Percentiles rank a stretch among this genome's conserved stretches.
Evolutionary conservation across 92 coral and sea anemone genomes (phyloP).

Genomic region (Isaurus tuberculatus): DNA sequence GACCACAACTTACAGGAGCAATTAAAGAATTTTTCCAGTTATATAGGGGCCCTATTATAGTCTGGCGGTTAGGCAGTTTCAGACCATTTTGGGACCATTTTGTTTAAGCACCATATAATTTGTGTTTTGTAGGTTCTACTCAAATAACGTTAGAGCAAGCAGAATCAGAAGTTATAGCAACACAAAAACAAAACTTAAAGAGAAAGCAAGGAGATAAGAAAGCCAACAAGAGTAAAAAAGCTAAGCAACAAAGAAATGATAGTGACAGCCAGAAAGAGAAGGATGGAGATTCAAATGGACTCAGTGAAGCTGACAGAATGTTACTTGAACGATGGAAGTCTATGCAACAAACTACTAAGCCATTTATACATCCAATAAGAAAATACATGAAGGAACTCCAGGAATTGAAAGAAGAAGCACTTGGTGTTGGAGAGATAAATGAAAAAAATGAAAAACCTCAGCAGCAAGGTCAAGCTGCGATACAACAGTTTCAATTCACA

Average conservation of each 20-base stretch:
- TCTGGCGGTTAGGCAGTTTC: too few relatives aligned
- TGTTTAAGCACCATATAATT: not conserved
- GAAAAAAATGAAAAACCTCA: slow-evolving; percentile 10
- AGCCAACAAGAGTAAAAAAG: slow-evolving; percentile 68
- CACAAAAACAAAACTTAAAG: slow-evolving; percentile 76
- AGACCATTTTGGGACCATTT: too few relatives aligned
- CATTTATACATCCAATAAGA: slow-evolving; percentile 96
- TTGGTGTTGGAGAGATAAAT: slow-evolving; percentile 9
- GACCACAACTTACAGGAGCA: too few relatives aligned
- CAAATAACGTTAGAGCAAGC: slow-evolving; percentile 21
- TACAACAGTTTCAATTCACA: slow-evolving; percentile 82
- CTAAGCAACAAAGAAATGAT: slow-evolving; percentile 54
- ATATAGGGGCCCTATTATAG: too few relatives aligned
- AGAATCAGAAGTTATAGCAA: slow-evolving; percentile 52
- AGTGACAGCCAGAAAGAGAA: slow-evolving; percentile 29
- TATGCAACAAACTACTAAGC: slow-evolving; percentile 92
- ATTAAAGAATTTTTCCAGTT: too few relatives aligned
- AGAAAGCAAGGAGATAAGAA: slow-evolving; percentile 76
- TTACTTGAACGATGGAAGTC: slow-evolving; percentile 93
- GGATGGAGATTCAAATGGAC: slow-evolving; percentile 46
- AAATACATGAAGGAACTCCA: slow-evolving; percentile 86
- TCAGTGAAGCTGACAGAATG: slow-evolving; percentile 87
- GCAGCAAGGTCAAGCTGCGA: slow-evolving; percentile 2
- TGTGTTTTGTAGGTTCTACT: not conserved
- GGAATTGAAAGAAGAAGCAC: slow-evolving; percentile 78